Percentiles rank a stretch among this genome's conserved stretches.
Conservation (phyloP, 2,797 vertebrate genomes). For the Parauchenoglanis ngamensis region DNA sequence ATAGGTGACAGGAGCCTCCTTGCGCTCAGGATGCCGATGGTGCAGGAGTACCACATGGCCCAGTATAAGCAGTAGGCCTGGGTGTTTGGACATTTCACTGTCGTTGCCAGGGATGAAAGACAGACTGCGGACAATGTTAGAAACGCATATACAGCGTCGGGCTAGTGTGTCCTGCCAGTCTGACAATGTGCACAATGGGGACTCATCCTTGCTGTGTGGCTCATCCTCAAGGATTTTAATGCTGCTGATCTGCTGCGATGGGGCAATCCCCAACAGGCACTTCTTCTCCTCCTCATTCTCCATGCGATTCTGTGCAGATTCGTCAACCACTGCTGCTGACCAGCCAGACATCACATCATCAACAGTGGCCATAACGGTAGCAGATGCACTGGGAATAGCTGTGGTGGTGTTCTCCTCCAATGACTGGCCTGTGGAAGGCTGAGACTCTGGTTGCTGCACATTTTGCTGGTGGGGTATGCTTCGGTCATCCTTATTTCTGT, state of each 20-base stretch:
- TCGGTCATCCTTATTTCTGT: conserved; percentile 57
- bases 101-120: conserved; percentile 96
- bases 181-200: conserved; percentile 89
- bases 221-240: conserved; percentile 94
- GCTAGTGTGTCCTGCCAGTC: conserved; percentile 97
- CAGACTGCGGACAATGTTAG: conserved; percentile 97
- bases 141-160: conserved; percentile 92
- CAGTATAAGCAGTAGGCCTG: conserved; percentile 91
- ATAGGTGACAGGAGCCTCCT: conserved; percentile 92
- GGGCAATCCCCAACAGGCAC: conserved; percentile 85
- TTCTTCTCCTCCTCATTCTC: conserved; percentile 81
- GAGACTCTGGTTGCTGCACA: conserved; percentile 4
- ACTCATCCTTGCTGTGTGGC: conserved; percentile 96
- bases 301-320: conserved; percentile 76
- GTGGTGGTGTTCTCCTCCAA: conserved; percentile 46
- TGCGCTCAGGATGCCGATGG: conserved; percentile 95
- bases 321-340: conserved; percentile 85
- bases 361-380: conserved; percentile 84
- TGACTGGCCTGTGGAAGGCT: conserved; percentile 57
- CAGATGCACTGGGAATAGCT: conserved; percentile 25
- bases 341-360: conserved; percentile 88
- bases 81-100: conserved; percentile 96
- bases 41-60: conserved; percentile 94
- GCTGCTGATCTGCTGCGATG: conserved; percentile 81
- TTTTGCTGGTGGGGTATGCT: conserved; percentile 45